Evolutionary conservation across 2,113 vertebrate genomes (phyloP), one percentile per base, ranked within the genome.

Genomic region (Octodon degus): DNA sequence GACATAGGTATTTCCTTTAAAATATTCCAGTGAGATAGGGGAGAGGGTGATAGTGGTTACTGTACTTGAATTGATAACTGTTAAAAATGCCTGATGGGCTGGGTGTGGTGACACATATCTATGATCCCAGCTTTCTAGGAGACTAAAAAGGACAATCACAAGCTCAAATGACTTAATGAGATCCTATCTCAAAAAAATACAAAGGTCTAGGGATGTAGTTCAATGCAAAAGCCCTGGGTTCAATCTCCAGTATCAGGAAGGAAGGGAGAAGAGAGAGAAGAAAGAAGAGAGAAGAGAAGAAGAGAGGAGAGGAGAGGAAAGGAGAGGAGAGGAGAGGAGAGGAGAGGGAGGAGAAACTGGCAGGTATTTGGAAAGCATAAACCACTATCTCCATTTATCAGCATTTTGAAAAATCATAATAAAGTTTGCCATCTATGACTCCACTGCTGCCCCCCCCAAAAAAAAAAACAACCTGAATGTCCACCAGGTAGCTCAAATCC

Each of bases 321-420:
- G 7, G 22, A 62, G 20, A 16, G 60, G 20, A 7, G 22, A 62
- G 19, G 58, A 19, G 58, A 58, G 13, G 58, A 19, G 19, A 19
- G 60, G 60, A 62, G 22, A 22, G 60, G 24, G 25, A 19, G 7
- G 24, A 24, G 62, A 24, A 12, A 30, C 24, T 68, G 34, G 65
- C 17, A 30, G 9, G 62, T 8, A 88, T 32, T 68, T 65, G 74
- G 50, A 83, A 0, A 68, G 34, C 1, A 27, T 14, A 82, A 34
- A 86, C 47, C 76, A 93, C 70, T 95, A 30, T 83, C 53, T 95
- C 32, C 79, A 83, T 32, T 95, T 79, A 89, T 12, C 95, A 91
- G 55, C 6, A 7, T 55, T 86, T 43, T 70, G 37, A 93, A 96
- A 96, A 20, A 30, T 70, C 43, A 67, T 84, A 95, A 92, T 32